phyloP scores from a whole-genome alignment of 2,888 invertebrate species.

The Calephelis perditalis region DNA sequence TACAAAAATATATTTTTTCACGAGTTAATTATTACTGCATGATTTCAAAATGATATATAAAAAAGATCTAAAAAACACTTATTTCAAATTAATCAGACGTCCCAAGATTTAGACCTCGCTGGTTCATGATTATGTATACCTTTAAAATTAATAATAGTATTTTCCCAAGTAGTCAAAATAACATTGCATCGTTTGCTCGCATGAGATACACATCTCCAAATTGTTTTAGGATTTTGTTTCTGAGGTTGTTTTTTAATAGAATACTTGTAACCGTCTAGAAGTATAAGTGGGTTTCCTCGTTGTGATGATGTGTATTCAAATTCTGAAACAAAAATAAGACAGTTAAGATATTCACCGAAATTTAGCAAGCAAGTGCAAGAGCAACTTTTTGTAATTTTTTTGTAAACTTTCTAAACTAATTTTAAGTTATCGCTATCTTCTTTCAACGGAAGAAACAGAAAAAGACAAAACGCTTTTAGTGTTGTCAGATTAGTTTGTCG shows the following conservation, averaged over 20 bases:
- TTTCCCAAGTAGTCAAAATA: conserved; percentile 27
- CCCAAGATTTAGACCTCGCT: neutral
- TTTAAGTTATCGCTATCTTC: no score
- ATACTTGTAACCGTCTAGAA: conserved; percentile 25
- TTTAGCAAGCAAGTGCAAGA: no score
- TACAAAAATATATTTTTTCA: no score
- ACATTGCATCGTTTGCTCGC: conserved; percentile 33
- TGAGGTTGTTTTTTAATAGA: conserved; percentile 17
- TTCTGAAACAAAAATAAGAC: neutral
- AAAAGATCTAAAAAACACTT: neutral
- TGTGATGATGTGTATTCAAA: conserved; percentile 18
- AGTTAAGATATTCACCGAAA: neutral
- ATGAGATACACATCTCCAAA: conserved; percentile 38
- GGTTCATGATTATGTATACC: conserved; percentile 26
- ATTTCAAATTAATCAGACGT: neutral
- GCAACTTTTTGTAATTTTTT: no score
- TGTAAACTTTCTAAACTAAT: no score
- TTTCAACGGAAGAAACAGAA: no score
- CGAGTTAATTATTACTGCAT: no score
- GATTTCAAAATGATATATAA: no score
- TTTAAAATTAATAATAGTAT: conserved; percentile 26
- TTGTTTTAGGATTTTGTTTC: neutral
- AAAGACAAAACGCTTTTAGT: no score
- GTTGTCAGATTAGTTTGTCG: no score
- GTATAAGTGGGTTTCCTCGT: conserved; percentile 24